Percentiles rank a stretch among this genome's conserved stretches.
These are phyloP conservation scores for Drosophila carrolli DNA, from an alignment of 1,140 invertebrate genomes.

Conservation along the genomic window DNA sequence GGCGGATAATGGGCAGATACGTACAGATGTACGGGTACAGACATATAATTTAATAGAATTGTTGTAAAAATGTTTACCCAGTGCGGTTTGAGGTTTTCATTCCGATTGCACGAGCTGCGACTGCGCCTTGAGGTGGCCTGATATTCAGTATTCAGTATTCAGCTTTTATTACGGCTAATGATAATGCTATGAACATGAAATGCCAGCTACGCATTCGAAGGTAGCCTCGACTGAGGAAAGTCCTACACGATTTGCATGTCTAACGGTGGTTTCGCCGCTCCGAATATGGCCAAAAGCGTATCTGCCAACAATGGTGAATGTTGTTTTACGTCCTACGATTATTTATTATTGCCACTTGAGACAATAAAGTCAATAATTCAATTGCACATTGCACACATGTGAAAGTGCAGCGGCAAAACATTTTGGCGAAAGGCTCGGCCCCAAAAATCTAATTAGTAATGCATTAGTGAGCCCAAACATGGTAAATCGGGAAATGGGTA, in stretches of 20 bases:
- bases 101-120: slow-evolving; percentile 17
- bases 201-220: slow-evolving; percentile 36
- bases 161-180: slow-evolving; percentile 36
- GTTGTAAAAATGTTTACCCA: slow-evolving; percentile 53
- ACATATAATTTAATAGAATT: slow-evolving; percentile 61
- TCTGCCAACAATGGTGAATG: slow-evolving; percentile 71
- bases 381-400: slow-evolving; percentile 50
- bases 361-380: slow-evolving; percentile 72
- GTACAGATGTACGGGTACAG: slow-evolving; percentile 23
- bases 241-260: slow-evolving; percentile 61
- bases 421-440: slow-evolving; percentile 58
- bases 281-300: slow-evolving; percentile 35
- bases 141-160: slow-evolving; percentile 4
- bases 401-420: slow-evolving; percentile 59
- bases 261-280: slow-evolving; percentile 28
- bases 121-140: slow-evolving; percentile 8
- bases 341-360: slow-evolving; percentile 75
- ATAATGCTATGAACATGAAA: slow-evolving; percentile 25
- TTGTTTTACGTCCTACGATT: slow-evolving; percentile 58
- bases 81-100: slow-evolving; percentile 55
- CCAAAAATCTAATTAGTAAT: slow-evolving; percentile 64
- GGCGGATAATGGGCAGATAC: slow-evolving; percentile 41
- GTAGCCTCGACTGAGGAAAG: slow-evolving; percentile 19
- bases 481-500: slow-evolving; percentile 41
- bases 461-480: slow-evolving; percentile 41